Conservation (phyloP, 1,140 invertebrate species). For the Pentalonia nigronervosa region DNA sequence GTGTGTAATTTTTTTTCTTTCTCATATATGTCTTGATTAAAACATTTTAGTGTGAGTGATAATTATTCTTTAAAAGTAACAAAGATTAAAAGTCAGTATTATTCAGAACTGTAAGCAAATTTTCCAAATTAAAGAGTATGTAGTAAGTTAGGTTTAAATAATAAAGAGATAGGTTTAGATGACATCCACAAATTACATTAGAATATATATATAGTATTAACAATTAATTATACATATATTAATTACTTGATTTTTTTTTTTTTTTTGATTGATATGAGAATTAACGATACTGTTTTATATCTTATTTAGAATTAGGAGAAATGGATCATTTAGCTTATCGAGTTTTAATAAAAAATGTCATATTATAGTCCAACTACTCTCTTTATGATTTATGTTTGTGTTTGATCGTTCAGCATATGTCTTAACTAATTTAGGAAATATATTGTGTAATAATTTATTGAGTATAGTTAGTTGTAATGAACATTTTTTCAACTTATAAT, state of each 20-base stretch:
- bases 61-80: conserved; percentile 36
- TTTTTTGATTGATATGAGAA: conserved; percentile 45
- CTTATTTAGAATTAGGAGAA: conserved; percentile 49
- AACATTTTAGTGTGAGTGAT: conserved; percentile 50
- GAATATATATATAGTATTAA: conserved; percentile 11
- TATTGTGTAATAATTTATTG: conserved; percentile 48
- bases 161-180: conserved; percentile 43
- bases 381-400: conserved; percentile 37
- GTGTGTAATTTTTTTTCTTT: conserved; percentile 56
- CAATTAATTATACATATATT: conserved; percentile 4
- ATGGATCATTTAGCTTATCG: conserved; percentile 24
- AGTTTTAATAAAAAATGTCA: conserved; percentile 32
- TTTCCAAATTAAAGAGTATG: conserved; percentile 23
- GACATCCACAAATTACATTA: conserved; percentile 33
- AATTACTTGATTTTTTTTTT: conserved; percentile 25
- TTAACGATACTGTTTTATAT: conserved; percentile 39
- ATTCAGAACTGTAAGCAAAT: conserved; percentile 46
- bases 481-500: conserved; percentile 29
- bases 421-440: conserved; percentile 47
- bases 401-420: conserved; percentile 31
- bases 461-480: conserved; percentile 28
- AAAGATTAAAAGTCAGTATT: conserved; percentile 42
- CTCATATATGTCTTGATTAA: conserved; percentile 31
- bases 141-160: conserved; percentile 28
- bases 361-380: not conserved